Evolutionary conservation across 2,888 invertebrate species (phyloP).

Genomic region (Lysandra bellargus): DNA sequence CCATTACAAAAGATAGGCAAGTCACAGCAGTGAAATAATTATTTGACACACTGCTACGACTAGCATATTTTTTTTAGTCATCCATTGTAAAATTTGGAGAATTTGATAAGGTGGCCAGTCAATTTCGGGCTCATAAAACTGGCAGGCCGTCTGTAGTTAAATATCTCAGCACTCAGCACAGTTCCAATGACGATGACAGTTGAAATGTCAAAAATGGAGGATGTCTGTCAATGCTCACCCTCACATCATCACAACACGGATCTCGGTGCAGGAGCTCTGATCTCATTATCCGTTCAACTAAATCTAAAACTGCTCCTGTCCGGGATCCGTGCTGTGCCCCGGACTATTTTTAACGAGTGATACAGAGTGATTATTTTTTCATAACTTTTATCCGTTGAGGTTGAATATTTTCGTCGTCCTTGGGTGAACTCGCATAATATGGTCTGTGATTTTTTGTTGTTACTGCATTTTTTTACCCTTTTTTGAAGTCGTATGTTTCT

Average conservation of each 20-base stretch:
- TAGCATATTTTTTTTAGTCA: too few species aligned
- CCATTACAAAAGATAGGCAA: too few species aligned
- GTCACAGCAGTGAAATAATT: too few species aligned
- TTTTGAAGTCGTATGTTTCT: not conserved
- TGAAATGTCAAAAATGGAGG: not conserved
- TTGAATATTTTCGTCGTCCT: constrained; percentile 38
- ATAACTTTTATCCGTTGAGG: constrained; percentile 54
- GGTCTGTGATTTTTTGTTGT: constrained; percentile 27
- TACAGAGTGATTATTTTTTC: constrained; percentile 71
- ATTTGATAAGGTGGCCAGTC: too few species aligned
- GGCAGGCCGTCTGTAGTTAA: too few species aligned
- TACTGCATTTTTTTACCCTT: not conserved
- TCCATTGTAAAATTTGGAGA: too few species aligned
- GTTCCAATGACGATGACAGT: not conserved
- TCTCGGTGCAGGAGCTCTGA: constrained; percentile 71
- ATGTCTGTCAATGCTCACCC: not conserved
- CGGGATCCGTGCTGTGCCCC: constrained; percentile 55
- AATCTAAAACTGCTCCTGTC: constrained; percentile 48
- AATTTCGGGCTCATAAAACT: too few species aligned
- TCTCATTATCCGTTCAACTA: constrained; percentile 58
- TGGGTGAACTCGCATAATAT: constrained; percentile 28
- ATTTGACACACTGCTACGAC: too few species aligned
- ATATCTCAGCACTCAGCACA: too few species aligned
- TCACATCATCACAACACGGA: constrained; percentile 46
- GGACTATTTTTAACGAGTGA: constrained; percentile 48